phyloP scores from a whole-genome alignment of 2,888 invertebrate genomes.

The Fragum whitleyi region DNA sequence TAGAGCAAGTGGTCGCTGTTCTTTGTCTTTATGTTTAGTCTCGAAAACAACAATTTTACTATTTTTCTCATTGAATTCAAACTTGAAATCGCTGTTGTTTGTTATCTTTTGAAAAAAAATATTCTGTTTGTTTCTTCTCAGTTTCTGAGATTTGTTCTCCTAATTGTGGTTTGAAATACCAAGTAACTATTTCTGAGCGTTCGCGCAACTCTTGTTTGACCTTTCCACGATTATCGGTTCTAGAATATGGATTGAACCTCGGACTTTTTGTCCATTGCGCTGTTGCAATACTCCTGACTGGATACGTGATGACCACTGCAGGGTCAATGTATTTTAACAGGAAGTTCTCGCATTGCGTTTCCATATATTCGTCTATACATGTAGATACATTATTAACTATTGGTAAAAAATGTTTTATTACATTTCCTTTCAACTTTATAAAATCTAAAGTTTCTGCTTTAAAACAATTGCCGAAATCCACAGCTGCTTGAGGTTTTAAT shows the following conservation, averaged over 20 bases:
- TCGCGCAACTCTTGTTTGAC: slow-evolving; percentile 14
- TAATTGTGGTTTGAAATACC: slow-evolving; percentile 11
- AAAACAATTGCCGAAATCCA: not conserved
- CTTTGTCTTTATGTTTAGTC: no score
- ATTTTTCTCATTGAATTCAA: not conserved
- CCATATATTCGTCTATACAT: not conserved
- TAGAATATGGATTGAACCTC: not conserved
- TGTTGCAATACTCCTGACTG: slow-evolving; percentile 46
- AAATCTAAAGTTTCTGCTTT: not conserved
- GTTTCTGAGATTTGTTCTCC: not conserved
- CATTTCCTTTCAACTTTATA: not conserved
- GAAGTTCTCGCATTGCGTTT: slow-evolving; percentile 7
- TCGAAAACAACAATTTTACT: not conserved
- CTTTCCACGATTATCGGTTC: not conserved
- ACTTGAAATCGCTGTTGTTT: not conserved
- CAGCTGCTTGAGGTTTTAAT: no score
- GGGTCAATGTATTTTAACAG: not conserved
- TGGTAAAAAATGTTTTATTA: not conserved
- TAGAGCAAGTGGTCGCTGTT: not conserved
- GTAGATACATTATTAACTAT: not conserved
- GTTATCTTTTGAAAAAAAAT: slow-evolving; percentile 27
- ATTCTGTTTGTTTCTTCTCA: not conserved
- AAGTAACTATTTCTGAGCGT: slow-evolving; percentile 43
- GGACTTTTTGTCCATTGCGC: slow-evolving; percentile 50
- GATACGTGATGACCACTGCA: slow-evolving; percentile 34